Percentiles rank a stretch among this genome's conserved stretches.
Conservation (phyloP, 92 coral and sea anemone genomes). For the Bergia sp. region DNA sequence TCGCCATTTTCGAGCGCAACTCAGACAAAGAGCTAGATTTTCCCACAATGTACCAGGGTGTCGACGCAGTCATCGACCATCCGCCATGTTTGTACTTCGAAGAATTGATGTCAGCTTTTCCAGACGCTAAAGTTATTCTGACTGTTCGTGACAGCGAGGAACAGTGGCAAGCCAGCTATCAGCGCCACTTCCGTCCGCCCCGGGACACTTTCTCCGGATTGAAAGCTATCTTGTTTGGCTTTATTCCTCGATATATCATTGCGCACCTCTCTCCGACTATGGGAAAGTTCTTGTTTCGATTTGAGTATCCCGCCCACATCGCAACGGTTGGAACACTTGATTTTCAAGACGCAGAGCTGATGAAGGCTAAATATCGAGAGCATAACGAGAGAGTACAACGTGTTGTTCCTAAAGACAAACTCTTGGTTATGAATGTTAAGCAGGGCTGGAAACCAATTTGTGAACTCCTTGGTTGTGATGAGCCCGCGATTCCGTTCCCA, state of each 20-base stretch:
- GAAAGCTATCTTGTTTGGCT: constrained; percentile 19
- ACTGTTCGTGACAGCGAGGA: constrained; percentile 32
- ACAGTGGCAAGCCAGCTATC: constrained; percentile 24
- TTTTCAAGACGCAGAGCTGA: constrained; percentile 15
- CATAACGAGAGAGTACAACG: not conserved
- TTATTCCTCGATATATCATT: constrained; percentile 8
- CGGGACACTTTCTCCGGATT: constrained; percentile 10
- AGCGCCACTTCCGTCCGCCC: constrained; percentile 16
- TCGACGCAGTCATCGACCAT: constrained; percentile 26
- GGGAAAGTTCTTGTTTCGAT: constrained; percentile 21
- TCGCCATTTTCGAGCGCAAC: constrained; percentile 6
- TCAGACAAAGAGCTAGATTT: constrained; percentile 9
- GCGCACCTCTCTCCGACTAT: constrained; percentile 4
- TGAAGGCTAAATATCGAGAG: constrained; percentile 23
- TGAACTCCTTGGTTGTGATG: constrained; percentile 3
- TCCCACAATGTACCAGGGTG: constrained; percentile 25
- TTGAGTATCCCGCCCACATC: constrained; percentile 7
- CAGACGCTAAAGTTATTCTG: constrained; percentile 28
- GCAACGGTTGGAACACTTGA: constrained; percentile 29
- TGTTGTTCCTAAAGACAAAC: not conserved
- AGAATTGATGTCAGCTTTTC: constrained; percentile 10
- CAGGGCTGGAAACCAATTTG: constrained; percentile 26
- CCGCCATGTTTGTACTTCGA: constrained; percentile 20
- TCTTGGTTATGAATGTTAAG: constrained; percentile 18
- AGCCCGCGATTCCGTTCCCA: constrained; percentile 13